Evolutionary conservation across 2,888 invertebrate genomes (phyloP).

Genomic region (Orthosia cruda): DNA sequence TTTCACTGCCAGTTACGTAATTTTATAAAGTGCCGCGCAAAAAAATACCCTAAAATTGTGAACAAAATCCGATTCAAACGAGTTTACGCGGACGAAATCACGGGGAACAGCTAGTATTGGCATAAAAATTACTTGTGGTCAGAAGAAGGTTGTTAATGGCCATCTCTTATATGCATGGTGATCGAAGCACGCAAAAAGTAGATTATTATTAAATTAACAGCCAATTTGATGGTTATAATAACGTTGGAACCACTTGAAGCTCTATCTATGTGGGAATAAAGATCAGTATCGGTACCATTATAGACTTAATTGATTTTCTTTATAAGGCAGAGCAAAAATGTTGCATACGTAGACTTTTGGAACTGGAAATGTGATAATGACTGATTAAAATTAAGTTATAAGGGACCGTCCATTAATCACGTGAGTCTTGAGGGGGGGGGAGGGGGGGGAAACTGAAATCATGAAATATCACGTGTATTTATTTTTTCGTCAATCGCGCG

Average conservation of each 20-base stretch:
- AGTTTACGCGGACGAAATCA: too few relatives aligned
- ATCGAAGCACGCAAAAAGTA: slow-evolving; percentile 23
- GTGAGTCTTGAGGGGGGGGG: too few relatives aligned
- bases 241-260: neutral
- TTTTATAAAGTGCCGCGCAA: too few relatives aligned
- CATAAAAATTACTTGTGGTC: slow-evolving; percentile 17
- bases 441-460: too few relatives aligned
- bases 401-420: too few relatives aligned
- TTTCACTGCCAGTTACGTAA: too few relatives aligned
- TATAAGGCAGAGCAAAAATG: slow-evolving; percentile 4
- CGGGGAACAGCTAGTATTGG: too few relatives aligned
- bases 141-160: slow-evolving; percentile 3
- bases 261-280: neutral
- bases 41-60: too few relatives aligned
- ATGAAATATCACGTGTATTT: too few relatives aligned
- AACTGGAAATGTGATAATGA: neutral
- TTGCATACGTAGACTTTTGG: neutral
- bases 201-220: slow-evolving; percentile 27
- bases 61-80: too few relatives aligned
- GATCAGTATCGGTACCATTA: neutral
- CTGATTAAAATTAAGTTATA: neutral
- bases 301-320: neutral
- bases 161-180: neutral
- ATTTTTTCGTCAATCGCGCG: too few relatives aligned
- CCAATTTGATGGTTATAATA: neutral